A percentile compares a stretch with the other conserved stretches of the same genome.
Conservation (phyloP, 1,140 invertebrate genomes). For the Wasmannia auropunctata region DNA sequence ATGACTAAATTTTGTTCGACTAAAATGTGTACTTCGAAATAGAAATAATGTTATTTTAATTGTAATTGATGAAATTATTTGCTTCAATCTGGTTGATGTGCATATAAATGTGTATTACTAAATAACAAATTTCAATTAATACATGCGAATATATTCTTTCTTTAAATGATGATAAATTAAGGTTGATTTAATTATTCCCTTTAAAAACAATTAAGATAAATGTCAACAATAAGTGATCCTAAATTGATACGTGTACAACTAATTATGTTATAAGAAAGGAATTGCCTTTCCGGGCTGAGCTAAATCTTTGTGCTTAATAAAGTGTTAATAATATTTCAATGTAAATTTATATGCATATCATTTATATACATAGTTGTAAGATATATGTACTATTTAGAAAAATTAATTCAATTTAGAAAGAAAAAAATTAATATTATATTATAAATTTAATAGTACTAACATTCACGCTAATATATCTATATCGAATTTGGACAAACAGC, state of each 20-base stretch:
- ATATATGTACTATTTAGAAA: background rate
- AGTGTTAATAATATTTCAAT: too few species aligned
- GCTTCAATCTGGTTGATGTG: background rate
- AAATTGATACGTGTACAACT: too few species aligned
- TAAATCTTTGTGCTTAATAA: too few species aligned
- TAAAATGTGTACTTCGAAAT: background rate
- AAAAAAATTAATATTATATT: too few species aligned
- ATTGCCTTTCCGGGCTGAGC: too few species aligned
- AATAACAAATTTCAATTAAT: too few species aligned
- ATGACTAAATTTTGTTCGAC: background rate
- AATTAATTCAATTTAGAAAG: background rate
- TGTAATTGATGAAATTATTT: background rate
- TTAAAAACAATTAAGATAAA: background rate
- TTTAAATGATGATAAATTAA: background rate
- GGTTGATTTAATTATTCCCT: background rate
- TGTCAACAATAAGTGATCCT: too few species aligned
- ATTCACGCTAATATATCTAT: too few species aligned
- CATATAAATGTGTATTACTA: background rate
- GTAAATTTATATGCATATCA: too few species aligned
- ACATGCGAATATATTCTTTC: background rate
- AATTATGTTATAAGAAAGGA: too few species aligned
- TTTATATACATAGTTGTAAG: too few species aligned
- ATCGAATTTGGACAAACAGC: background rate
- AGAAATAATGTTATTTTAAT: background rate
- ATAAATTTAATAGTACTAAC: too few species aligned